These are phyloP conservation scores for Chrysaora quinquecirrha DNA, from an alignment of 30 jellyfish, hydroid and myxozoan genomes.

Conservation along the genomic window DNA sequence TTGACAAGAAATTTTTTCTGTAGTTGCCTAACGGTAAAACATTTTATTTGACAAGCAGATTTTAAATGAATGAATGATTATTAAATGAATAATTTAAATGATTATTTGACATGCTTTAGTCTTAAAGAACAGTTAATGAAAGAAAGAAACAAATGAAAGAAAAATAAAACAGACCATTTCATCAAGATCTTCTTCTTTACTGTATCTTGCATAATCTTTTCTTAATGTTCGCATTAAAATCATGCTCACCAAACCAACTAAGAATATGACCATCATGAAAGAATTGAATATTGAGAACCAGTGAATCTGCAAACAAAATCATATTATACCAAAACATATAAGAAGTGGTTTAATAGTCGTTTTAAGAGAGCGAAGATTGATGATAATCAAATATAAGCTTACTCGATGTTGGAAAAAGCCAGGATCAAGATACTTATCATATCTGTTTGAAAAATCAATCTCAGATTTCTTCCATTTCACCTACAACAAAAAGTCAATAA, in stretches of 20 bases:
- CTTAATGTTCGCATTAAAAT: constrained; percentile 95
- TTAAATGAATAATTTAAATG: too few relatives aligned
- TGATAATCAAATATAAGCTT: constrained; percentile 6
- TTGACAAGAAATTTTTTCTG: too few relatives aligned
- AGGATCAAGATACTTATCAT: constrained; percentile 93
- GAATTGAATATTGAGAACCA: constrained; percentile 98
- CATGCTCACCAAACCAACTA: constrained; percentile 98
- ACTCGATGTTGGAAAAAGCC: constrained; percentile 98
- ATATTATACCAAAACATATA: too few relatives aligned
- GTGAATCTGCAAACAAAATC: constrained; percentile 58
- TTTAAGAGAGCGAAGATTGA: too few relatives aligned
- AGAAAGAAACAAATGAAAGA: background rate
- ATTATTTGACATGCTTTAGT: too few relatives aligned
- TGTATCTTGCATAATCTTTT: constrained; percentile 95
- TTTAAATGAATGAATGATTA: too few relatives aligned
- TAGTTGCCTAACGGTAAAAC: too few relatives aligned
- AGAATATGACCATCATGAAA: constrained; percentile 95
- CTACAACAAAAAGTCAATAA: constrained; percentile 50
- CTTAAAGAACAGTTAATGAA: too few relatives aligned
- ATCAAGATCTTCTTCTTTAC: constrained; percentile 95
- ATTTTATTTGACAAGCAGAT: too few relatives aligned
- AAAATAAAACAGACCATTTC: constrained; percentile 70
- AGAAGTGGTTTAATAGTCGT: too few relatives aligned
- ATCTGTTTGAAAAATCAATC: constrained; percentile 65
- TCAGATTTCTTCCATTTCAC: constrained; percentile 92